phyloP scores from a whole-genome alignment of 2,888 invertebrate species.

The Patella caerulea region DNA sequence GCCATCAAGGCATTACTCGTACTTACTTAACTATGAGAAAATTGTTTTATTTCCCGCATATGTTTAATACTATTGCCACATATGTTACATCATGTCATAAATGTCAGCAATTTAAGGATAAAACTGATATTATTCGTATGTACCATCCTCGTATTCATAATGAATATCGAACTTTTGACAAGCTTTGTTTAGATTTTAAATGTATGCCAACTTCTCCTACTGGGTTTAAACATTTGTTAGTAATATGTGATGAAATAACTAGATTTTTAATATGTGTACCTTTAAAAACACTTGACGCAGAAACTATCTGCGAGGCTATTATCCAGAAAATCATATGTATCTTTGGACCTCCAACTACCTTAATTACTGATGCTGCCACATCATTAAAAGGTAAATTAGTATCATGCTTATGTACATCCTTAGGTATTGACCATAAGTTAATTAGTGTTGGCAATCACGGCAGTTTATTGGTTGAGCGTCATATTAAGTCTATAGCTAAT shows the following conservation, averaged over 20 bases:
- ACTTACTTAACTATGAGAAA: too few species aligned
- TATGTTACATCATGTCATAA: background rate
- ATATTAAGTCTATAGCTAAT: too few species aligned
- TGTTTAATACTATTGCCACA: too few species aligned
- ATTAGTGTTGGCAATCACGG: background rate
- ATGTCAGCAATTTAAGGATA: conserved; percentile 3
- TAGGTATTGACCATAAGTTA: background rate
- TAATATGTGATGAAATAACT: too few species aligned
- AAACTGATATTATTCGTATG: background rate
- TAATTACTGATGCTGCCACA: conserved; percentile 5
- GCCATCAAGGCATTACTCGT: too few species aligned
- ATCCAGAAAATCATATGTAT: conserved; percentile 6
- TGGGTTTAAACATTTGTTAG: too few species aligned
- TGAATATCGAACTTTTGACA: conserved; percentile 7
- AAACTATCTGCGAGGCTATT: background rate
- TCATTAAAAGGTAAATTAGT: conserved; percentile 3
- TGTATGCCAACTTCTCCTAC: background rate
- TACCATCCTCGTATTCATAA: background rate
- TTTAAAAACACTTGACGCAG: background rate
- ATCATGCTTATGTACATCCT: background rate
- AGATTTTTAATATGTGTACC: conserved; percentile 3
- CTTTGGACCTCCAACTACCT: background rate
- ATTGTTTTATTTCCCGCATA: too few species aligned
- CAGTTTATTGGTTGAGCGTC: too few species aligned
- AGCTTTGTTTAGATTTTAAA: conserved; percentile 6